Evolutionary conservation across 2,797 vertebrate species (phyloP), one percentile per base, ranked within the genome.

Genomic region (Enteromius argenteus): DNA sequence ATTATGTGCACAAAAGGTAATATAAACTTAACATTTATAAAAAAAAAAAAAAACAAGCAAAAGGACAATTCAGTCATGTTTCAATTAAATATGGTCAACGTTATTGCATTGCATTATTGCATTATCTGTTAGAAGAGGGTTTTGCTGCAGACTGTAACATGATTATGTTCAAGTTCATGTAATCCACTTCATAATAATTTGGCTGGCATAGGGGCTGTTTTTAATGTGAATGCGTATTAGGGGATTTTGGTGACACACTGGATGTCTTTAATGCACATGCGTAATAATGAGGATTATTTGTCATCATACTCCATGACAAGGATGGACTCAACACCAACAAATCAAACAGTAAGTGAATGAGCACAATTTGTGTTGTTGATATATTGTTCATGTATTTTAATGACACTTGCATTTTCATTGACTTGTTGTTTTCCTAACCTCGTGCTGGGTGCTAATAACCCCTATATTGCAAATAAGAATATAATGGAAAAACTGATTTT

Each of bases 311-410:
- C 32, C 72, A 75, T 75, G 73, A 37, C 73, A 75, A 37, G 73
- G 73, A 75, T 75, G 73, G 73, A 75, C 73, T 56, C 73, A 23
- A 39, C 51, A 56, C 51, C 73, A 75, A 56, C 32, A 75, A 75
- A 3, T 75, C 21, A 75, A 21, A 56, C 73, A n/a, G 73, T 75
- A 75, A 75, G 73, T 75, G 73, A 75, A 75, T 75, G 51, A 37
- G 21, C 21, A 75, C 53, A 37, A 56, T 75, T 56, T 56, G 51
- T 74, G 49, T 74, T 53, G 69, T 73, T 17, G 32, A 37, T 75
- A 37, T 74, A 23, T 56, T 56, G 11, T 75, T 53, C 2, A 8
- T 32, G 4, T 23, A 56, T 75, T 75, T 56, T 56, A 6, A 23
- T 75, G 49, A n/a, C 72, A 75, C 73, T 23, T 75, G 49, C 5